phyloP scores from a whole-genome alignment of 2,888 invertebrate genomes.

The Harpalus rubripes region DNA sequence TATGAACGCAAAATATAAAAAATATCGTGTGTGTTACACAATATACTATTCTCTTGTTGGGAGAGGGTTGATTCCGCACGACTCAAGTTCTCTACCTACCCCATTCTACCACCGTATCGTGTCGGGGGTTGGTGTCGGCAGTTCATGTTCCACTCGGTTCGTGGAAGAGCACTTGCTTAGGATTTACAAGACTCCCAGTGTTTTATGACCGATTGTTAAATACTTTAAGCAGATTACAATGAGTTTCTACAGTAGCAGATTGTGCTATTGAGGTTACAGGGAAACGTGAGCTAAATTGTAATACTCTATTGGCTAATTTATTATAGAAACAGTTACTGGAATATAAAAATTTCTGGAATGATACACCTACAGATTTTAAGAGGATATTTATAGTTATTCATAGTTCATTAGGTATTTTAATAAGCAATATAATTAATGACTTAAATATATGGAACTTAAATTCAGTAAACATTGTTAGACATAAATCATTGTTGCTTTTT shows the following conservation, averaged over 20 bases:
- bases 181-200: conserved; percentile 36
- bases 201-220: conserved; percentile 50
- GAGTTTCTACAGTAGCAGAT: not conserved
- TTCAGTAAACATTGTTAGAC: not conserved
- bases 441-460: not conserved
- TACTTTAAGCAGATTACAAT: conserved; percentile 50
- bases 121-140: not conserved
- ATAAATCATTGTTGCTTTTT: not conserved
- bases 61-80: not conserved
- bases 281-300: not conserved
- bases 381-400: too few relatives aligned
- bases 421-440: not conserved
- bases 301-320: too few relatives aligned
- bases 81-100: not conserved
- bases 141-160: conserved; percentile 15
- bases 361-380: too few relatives aligned
- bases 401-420: too few relatives aligned
- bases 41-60: not conserved
- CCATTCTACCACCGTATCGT: not conserved
- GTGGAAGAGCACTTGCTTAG: conserved; percentile 21
- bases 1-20: too few relatives aligned
- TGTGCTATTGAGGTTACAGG: not conserved
- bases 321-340: too few relatives aligned
- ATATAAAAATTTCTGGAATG: too few relatives aligned
- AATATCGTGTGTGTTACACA: too few relatives aligned